These are phyloP conservation scores for Petrocephalus microphthalmus DNA, from an alignment of 2,113 vertebrate genomes.

Conservation along the genomic window DNA sequence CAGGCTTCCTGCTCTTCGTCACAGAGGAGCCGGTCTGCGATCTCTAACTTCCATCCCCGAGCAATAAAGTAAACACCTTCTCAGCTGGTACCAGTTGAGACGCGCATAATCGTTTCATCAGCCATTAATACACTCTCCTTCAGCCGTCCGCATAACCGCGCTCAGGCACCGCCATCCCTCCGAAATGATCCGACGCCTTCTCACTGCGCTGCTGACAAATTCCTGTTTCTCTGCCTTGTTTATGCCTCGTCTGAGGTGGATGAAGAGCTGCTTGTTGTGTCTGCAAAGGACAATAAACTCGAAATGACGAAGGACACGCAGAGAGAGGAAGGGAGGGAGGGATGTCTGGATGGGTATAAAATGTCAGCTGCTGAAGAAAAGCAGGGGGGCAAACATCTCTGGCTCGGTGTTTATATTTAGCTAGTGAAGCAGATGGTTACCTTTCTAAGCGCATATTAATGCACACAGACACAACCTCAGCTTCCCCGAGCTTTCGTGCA, in stretches of 20 bases:
- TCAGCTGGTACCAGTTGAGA: background rate
- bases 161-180: background rate
- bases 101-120: background rate
- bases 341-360: background rate
- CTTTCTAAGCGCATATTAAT: background rate
- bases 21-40: background rate
- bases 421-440: background rate
- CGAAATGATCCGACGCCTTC: background rate
- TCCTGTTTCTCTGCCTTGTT: background rate
- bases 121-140: background rate
- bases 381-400: background rate
- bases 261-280: background rate
- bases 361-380: background rate
- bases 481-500: background rate
- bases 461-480: background rate
- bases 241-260: background rate
- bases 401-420: background rate
- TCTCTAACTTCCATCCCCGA: background rate
- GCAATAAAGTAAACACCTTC: slow-evolving; percentile 8
- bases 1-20: background rate
- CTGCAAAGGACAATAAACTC: background rate
- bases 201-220: background rate
- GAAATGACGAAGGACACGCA: background rate
- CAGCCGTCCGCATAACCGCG: background rate
- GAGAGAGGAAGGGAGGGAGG: background rate